Evolutionary conservation across 1,140 invertebrate genomes (phyloP), one percentile per base, ranked within the genome.

Genomic region (Papilio aristodemus): DNA sequence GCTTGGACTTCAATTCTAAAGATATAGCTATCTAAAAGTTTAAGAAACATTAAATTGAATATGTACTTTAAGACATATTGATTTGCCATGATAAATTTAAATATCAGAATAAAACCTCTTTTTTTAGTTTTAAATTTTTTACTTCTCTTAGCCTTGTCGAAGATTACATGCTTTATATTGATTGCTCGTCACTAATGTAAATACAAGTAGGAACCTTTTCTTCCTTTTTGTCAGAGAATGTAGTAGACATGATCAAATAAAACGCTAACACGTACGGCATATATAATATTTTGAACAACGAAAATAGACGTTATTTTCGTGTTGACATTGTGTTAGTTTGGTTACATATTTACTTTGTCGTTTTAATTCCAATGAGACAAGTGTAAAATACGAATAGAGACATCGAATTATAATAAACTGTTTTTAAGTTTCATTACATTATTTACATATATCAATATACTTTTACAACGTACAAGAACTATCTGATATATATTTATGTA

Each of bases 211-310:
- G 17, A 50, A 0, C 43, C 17, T 22, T 50, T 19, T 13, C 13
- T 6, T 41, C 9, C 19, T 6, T 50, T 50, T 22, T 9, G 11
- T 50, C 43, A 50, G 0, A 7, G 8, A 19, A 9, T 50, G 17
- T 50, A 14, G n/a, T 43, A 43, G 17, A 50, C 43, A 22, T 50
- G 17, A 50, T 50, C 43, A 22, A 50, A 50, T 19, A 50, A 17
- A 50, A 50, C 3, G 17, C 4, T 50, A 50, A 1, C 41, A 50
- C 43, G 43, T 50, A 50, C 43, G 9, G 43, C 19, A 50, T 50
- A 50, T 50, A 50, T 8, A 46, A 17, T 11, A 50, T 1, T 50
- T 50, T 50, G 43, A 50, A 50, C 17, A 50, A 22, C 17, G 9
- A 50, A 14, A 43, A 14, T 4, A 50, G 17, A 50, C 17, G 17